Evolutionary conservation across 2,113 vertebrate species (phyloP).

Genomic region (Cryptoleucopteryx plumbea): DNA sequence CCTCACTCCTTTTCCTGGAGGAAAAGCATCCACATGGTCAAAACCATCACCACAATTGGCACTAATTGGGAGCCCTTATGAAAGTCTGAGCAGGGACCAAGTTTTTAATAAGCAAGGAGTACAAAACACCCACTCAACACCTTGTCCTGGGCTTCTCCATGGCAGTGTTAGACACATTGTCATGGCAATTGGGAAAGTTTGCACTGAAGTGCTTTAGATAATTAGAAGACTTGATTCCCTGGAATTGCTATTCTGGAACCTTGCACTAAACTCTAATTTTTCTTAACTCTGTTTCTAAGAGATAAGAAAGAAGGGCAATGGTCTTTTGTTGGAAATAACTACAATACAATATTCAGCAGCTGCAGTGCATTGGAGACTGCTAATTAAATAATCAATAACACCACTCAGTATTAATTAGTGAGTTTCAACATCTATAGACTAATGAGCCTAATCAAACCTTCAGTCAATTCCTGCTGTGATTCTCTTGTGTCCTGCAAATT

Average conservation of each 20-base stretch:
- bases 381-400: conserved; percentile 2
- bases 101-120: neutral
- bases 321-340: neutral
- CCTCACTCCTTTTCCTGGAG: neutral
- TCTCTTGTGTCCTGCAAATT: neutral
- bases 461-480: neutral
- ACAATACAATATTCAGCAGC: neutral
- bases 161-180: neutral
- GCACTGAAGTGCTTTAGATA: neutral
- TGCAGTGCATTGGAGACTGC: neutral
- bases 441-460: neutral
- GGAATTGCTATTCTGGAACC: neutral
- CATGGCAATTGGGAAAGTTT: neutral
- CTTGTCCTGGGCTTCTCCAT: neutral
- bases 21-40: neutral
- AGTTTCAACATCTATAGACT: neutral
- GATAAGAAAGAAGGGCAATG: neutral
- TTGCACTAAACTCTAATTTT: neutral
- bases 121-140: neutral
- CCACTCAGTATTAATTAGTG: neutral
- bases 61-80: neutral
- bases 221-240: neutral
- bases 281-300: neutral
- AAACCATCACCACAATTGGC: neutral
- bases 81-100: neutral